Conservation (phyloP, 1,140 invertebrate species). For the Drosophila trapezifrons region DNA sequence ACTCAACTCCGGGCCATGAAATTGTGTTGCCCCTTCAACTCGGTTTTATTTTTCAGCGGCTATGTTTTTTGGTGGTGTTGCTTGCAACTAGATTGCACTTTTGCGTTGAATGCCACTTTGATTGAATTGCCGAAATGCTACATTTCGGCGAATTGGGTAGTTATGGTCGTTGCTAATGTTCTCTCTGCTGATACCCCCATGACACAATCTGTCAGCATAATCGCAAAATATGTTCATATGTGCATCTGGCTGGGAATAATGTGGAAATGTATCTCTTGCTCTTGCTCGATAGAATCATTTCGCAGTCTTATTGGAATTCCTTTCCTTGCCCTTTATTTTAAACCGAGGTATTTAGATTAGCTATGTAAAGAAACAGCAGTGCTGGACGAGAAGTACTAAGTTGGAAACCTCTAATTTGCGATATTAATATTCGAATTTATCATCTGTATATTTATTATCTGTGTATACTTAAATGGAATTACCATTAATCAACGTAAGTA, state of each 20-base stretch:
- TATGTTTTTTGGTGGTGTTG: background rate
- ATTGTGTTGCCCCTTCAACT: slow-evolving; percentile 43
- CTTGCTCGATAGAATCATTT: background rate
- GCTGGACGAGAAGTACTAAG: too few species aligned
- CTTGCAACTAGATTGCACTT: slow-evolving; percentile 48
- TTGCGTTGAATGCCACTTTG: slow-evolving; percentile 46
- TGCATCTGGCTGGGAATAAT: background rate
- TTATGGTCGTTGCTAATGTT: slow-evolving; percentile 9
- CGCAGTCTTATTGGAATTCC: background rate
- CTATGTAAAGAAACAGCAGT: too few species aligned
- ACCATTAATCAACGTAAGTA: too few species aligned
- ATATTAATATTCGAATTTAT: too few species aligned
- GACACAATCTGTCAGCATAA: slow-evolving; percentile 46
- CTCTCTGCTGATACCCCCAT: background rate
- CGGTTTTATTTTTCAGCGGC: slow-evolving; percentile 35
- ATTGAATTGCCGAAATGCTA: slow-evolving; percentile 42
- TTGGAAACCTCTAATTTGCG: too few species aligned
- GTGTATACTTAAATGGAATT: too few species aligned
- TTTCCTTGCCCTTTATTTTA: background rate
- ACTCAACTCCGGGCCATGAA: slow-evolving; percentile 23
- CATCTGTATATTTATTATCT: too few species aligned
- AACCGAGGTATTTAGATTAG: background rate
- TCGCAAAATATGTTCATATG: background rate
- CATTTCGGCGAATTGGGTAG: slow-evolving; percentile 21
- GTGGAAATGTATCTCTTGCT: background rate